Evolutionary conservation across 2,888 invertebrate genomes (phyloP), one percentile per base, ranked within the genome.

Genomic region (Acronicta alni): DNA sequence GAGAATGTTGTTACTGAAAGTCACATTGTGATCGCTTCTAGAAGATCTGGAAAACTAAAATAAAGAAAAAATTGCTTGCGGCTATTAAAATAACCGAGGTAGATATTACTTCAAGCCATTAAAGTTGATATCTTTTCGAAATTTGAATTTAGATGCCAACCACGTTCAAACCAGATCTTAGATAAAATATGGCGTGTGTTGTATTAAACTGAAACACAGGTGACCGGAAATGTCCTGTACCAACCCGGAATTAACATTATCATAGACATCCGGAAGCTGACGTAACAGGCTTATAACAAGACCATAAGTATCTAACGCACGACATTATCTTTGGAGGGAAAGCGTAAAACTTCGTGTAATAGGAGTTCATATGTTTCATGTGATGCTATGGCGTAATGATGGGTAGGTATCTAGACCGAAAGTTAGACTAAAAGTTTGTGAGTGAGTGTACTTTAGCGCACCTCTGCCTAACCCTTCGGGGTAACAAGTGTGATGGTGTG

Each of bases 301-400:
- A 52, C 58, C 58, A 52, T 61, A 51, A n/a, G n/a, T n/a, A n/a
- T n/a, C n/a, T n/a, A n/a, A 61, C 41, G 43, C 62, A 47, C 43
- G 37, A 52, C 45, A 57, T 69, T 75, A 72, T 75, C 73, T 81
- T 68, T 82, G 78, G 74, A 77, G 79, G 71, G 82, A 82, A 83
- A 83, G 83, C 57, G 58, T 38, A 39, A 52, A 46, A 46, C 26
- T 32, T 38, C 42, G 42, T 26, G 35, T 42, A 17, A 35, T 38
- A 67, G 12, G 16, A 30, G 56, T 49, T 41, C 20, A 45, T 70
- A 23, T 37, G 44, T 38, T 53, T 41, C 59, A 51, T 38, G 44
- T 14, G 12, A 30, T 3, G 3, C 7, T 32, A 42, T 69, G 57
- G 62, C 41, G 72, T 32, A 62, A 67, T 49, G 52, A 60, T 58